These are phyloP conservation scores for Heliconius ismenius DNA, from an alignment of 2,888 invertebrate genomes.

Conservation along the genomic window DNA sequence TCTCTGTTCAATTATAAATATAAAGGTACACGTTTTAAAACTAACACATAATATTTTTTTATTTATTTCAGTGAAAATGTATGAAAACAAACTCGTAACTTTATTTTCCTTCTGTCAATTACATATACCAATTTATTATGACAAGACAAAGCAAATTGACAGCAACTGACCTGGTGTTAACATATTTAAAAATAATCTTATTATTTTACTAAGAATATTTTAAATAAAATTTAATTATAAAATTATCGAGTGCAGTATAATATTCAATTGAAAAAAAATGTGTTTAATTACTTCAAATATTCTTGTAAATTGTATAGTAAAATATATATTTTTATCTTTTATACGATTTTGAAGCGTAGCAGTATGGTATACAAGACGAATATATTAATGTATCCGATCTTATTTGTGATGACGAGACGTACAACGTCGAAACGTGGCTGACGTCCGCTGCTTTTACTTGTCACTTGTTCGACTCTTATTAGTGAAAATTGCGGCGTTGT, in stretches of 20 bases:
- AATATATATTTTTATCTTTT: background rate
- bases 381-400: constrained; percentile 53
- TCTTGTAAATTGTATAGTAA: background rate
- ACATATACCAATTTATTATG: background rate
- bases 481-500: constrained; percentile 34
- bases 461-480: constrained; percentile 51
- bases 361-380: background rate
- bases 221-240: background rate
- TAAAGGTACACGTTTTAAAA: background rate
- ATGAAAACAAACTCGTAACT: background rate
- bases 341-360: background rate
- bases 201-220: background rate
- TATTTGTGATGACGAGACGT: constrained; percentile 69
- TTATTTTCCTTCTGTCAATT: constrained; percentile 8
- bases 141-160: background rate
- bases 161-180: background rate
- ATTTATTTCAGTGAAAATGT: constrained; percentile 1
- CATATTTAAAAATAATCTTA: background rate
- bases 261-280: background rate
- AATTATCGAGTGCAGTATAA: too few species aligned
- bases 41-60: constrained; percentile 5
- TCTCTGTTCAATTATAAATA: background rate
- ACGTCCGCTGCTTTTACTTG: constrained; percentile 61
- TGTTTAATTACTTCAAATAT: background rate
- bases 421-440: constrained; percentile 76